Evolutionary conservation across 2,797 vertebrate species (phyloP).

Genomic region (Margarornis squamiger): DNA sequence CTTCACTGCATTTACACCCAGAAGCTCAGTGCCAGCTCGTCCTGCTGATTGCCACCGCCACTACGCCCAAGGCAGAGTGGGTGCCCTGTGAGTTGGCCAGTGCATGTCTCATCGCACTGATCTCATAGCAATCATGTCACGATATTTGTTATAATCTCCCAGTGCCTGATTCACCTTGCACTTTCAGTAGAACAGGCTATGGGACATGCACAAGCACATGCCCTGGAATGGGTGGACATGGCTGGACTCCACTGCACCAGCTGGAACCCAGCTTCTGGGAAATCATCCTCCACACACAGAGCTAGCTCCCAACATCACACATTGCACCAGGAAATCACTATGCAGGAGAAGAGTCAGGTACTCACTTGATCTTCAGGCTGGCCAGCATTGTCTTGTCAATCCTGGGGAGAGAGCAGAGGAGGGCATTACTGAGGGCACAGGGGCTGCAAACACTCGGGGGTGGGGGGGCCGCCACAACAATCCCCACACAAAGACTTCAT

Average conservation of each 20-base stretch:
- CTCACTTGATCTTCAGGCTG: conserved; percentile 91
- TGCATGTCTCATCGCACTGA: not conserved
- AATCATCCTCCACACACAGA: not conserved
- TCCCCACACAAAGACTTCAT: not conserved
- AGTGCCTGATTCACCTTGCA: not conserved
- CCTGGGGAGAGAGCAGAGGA: conserved; percentile 79
- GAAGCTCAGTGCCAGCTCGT: not conserved
- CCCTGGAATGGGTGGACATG: accelerated
- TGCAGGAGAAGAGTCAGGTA: not conserved
- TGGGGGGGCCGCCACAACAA: accelerated
- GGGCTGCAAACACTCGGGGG: not conserved
- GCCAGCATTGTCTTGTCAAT: conserved; percentile 92
- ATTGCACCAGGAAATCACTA: accelerated
- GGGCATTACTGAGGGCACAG: accelerated
- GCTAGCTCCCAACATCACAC: accelerated
- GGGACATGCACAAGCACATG: accelerated
- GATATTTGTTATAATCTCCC: accelerated
- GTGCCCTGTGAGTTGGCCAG: not conserved
- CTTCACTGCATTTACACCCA: not conserved
- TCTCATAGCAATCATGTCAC: accelerated
- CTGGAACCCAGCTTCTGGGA: not conserved
- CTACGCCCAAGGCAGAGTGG: not conserved
- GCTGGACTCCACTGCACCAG: not conserved
- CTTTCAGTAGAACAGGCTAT: not conserved
- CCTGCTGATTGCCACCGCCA: not conserved